Base-by-base conservation (phyloP, 2,797 vertebrate species). In the Sebastes vulpes region DNA sequence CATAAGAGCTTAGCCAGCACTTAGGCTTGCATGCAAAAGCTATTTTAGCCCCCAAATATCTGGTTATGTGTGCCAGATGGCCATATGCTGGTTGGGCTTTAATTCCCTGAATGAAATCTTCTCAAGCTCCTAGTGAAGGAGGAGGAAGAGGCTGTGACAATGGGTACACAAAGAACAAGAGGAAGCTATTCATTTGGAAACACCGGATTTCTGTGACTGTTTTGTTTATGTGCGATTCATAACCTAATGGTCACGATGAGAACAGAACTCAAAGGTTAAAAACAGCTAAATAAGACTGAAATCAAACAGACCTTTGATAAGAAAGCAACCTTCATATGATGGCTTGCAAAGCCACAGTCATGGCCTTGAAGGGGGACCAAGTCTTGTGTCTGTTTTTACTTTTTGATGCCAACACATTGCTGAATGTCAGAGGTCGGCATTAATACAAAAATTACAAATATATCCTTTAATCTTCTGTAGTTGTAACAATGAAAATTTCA, bases 91-190 rank as follows among this genome's bases (percentile, higher is more conserved):
- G 78, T 81, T 72, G 67, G 65, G 76, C 69, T 91, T 92, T 94
- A 91, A 94, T 90, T 92, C 89, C 84, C 83, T 77, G 72, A 89
- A 86, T 85, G 57, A 93, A 91, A 90, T 91, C 87, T 87, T 87
- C 67, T 86, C 81, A 77, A 83, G 68, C 81, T 81, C 72, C 58
- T 46, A 54, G 75, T 53, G 52, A 76, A 78, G 78, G 58, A 82
- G 26, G 69, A 87, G 67, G 59, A 80, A 73, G 25, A 72, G 66
- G 54, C 54, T 77, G 65, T 77, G 76, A 69, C 32, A n/a, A 65
- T 38, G 69, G 46, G 46, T 35, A 60, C 48, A 87, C 86, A 85
- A 83, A 77, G 42, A 82, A 65, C 32, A 79, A 82, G 61, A 84
- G 76, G 74, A 87, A 85, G 32, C 74, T 25, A 52, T 82, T 84